A percentile compares a stretch with the other conserved stretches of the same genome.
Evolutionary conservation across 1,140 invertebrate species (phyloP).

Genomic region (Globodera ellingtonae): DNA sequence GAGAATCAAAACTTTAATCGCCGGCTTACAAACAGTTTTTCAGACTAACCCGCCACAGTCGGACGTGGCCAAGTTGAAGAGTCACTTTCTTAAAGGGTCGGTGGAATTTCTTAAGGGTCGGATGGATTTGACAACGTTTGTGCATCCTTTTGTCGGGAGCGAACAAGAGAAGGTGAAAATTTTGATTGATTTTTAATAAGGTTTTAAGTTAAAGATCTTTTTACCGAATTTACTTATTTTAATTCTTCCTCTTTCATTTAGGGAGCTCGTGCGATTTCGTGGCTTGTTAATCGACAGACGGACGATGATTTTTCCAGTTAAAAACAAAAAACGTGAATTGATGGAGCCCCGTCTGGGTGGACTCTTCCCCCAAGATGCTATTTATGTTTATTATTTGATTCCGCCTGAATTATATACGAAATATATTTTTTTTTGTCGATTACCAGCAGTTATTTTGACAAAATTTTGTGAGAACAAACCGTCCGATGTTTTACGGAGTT

Average conservation of each 20-base stretch:
- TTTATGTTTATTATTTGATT: no score
- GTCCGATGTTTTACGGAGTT: no score
- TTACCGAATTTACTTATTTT: background rate
- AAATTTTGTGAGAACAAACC: no score
- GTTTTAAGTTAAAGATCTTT: no score
- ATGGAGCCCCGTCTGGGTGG: no score
- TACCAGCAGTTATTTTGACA: no score
- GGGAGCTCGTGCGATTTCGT: background rate
- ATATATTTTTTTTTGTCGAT: no score
- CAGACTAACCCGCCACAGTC: background rate
- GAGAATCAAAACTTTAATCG: background rate
- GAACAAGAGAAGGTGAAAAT: background rate
- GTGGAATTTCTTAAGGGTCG: background rate
- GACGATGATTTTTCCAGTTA: background rate
- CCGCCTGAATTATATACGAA: no score
- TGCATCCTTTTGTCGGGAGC: background rate
- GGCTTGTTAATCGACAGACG: background rate
- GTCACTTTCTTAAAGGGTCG: background rate
- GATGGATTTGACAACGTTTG: background rate
- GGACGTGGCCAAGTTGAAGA: background rate
- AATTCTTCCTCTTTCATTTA: background rate
- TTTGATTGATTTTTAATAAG: no score
- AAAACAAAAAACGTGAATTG: background rate
- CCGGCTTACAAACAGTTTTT: background rate
- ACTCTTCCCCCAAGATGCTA: no score